Evolutionary conservation across 1,140 invertebrate genomes (phyloP).

Genomic region (Adelges cooleyi): DNA sequence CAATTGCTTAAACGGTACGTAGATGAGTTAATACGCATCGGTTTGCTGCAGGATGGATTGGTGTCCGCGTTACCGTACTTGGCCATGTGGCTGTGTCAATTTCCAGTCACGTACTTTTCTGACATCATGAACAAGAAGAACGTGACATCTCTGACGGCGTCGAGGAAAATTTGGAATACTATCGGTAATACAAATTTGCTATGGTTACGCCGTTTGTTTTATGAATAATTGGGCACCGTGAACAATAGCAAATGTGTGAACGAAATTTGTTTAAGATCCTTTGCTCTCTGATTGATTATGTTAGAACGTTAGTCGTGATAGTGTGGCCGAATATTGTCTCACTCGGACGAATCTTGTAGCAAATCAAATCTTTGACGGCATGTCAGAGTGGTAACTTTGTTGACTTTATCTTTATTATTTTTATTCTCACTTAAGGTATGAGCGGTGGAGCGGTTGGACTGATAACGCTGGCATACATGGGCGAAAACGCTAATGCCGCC

Average conservation of each 20-base stretch:
- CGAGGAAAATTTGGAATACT: slow-evolving; percentile 41
- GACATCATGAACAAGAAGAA: slow-evolving; percentile 38
- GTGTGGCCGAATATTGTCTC: too few relatives aligned
- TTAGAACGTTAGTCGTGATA: too few relatives aligned
- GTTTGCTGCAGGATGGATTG: slow-evolving; percentile 52
- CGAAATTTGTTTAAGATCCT: too few relatives aligned
- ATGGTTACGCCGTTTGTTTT: too few relatives aligned
- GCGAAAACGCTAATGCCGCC: slow-evolving; percentile 33
- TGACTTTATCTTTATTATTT: too few relatives aligned
- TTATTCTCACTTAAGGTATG: slow-evolving; percentile 30
- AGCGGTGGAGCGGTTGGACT: slow-evolving; percentile 41
- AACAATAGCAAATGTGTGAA: too few relatives aligned
- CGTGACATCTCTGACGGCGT: slow-evolving; percentile 34
- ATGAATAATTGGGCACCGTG: too few relatives aligned
- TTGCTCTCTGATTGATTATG: too few relatives aligned
- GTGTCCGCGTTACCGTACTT: slow-evolving; percentile 71
- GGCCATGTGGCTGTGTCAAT: slow-evolving; percentile 41
- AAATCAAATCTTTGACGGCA: too few relatives aligned
- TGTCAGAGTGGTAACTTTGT: too few relatives aligned
- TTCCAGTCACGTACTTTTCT: slow-evolving; percentile 39
- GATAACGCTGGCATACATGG: slow-evolving; percentile 36
- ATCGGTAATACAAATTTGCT: slow-evolving; percentile 34
- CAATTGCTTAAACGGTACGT: neutral
- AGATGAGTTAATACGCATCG: neutral
- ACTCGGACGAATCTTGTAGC: too few relatives aligned